These are phyloP conservation scores for Falco peregrinus DNA, from an alignment of 2,797 vertebrate species.

Conservation along the genomic window DNA sequence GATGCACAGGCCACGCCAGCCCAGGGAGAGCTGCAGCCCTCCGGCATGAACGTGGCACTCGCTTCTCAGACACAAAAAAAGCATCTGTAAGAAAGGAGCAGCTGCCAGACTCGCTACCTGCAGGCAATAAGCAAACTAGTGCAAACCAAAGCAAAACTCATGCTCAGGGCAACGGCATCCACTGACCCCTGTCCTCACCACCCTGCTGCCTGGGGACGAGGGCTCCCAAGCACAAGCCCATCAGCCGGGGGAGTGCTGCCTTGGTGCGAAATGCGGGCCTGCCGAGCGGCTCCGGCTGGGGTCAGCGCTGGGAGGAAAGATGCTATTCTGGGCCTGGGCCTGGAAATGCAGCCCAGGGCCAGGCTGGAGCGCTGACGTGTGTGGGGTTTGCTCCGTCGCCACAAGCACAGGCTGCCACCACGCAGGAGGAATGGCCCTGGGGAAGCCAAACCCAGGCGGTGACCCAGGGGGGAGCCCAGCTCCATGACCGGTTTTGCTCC, in stretches of 20 bases:
- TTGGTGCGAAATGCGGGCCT: not conserved
- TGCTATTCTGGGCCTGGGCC: not conserved
- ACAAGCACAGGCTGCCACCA: not conserved
- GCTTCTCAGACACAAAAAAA: not conserved
- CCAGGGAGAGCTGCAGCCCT: not conserved
- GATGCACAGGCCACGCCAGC: not conserved
- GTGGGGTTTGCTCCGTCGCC: accelerated
- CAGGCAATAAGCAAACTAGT: not conserved
- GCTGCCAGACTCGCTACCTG: not conserved
- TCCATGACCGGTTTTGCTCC: not conserved
- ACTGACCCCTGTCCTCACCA: not conserved
- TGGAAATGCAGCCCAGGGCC: not conserved
- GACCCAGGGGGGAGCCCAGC: not conserved
- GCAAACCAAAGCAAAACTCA: not conserved
- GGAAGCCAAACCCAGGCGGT: not conserved
- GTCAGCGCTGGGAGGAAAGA: not conserved
- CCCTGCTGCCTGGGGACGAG: not conserved
- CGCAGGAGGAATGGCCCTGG: accelerated
- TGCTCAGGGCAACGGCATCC: not conserved
- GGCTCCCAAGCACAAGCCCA: not conserved
- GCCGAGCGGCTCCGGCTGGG: not conserved
- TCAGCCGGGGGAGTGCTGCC: accelerated
- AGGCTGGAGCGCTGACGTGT: accelerated
- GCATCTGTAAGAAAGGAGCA: not conserved
- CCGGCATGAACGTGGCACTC: accelerated